Base-by-base conservation (phyloP, 92 coral and sea anemone genomes). In the Pocillopora grandis region DNA sequence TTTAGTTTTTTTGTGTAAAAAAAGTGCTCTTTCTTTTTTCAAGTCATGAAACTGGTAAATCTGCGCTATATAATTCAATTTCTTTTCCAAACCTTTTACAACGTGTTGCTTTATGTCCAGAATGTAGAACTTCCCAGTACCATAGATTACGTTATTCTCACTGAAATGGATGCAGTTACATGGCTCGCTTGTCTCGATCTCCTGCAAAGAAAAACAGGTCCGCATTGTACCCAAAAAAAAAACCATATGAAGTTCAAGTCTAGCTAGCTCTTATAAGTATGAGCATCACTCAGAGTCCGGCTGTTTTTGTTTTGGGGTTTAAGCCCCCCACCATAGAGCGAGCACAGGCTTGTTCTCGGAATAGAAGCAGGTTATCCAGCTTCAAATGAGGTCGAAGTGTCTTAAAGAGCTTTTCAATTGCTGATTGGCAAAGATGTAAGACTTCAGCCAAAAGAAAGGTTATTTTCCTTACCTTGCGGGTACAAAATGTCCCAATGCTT, bases 161-260 rank as follows among this genome's bases (percentile, higher is more conserved):
- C 97, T 86, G 76, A 97, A 97, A 84, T 95, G 89, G 69, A 97
- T 92, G 76, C 99, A 97, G 89, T 93, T 97, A 84, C 99, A 97
- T 2, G 99, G 99, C 36, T 97, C 99, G 62, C 94, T 89, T 42
- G 98, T 95, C 80, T 97, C 99, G 23, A 97, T 87, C 70, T 97
- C 99, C 97, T 95, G 80, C 49, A 37, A 81, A 2, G 4, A 14
- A 36, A 81, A 16, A 70, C 6, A 59, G 67, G 68, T 66, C 58
- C 35, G 76, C 42, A 69, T 11, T 70, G 27, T 1, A 10, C 21
- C 10, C 2, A 10, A 64, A 6, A 62, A 16, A 1, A 62, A 64
- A 64, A 5, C 23, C 31, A 7, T 1, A 19, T 3, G 21, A 19
- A n/a, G 33, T 66, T 20, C 70, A 59, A 16, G 14, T 59, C 10